Percentiles rank a stretch among this genome's conserved stretches.
These are phyloP conservation scores for Calliphora vicina DNA, from an alignment of 1,140 invertebrate genomes.

Conservation along the genomic window DNA sequence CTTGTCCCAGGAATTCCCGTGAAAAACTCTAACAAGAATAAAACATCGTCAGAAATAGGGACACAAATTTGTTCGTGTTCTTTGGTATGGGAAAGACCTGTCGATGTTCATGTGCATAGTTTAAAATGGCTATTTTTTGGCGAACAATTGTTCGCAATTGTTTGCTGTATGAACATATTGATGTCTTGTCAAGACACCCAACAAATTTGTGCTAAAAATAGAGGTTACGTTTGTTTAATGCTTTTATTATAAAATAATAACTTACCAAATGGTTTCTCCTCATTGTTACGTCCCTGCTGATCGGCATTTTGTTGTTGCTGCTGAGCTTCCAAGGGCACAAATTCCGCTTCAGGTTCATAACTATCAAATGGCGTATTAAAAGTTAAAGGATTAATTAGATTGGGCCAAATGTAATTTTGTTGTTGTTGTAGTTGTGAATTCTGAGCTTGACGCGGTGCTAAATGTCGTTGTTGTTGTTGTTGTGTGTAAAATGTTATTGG, in stretches of 20 bases:
- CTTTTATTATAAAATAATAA: slow-evolving; percentile 14
- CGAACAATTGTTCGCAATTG: too few species aligned
- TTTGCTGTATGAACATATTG: too few species aligned
- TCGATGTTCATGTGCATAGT: too few species aligned
- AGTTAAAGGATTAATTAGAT: slow-evolving; percentile 43
- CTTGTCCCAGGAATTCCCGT: too few species aligned
- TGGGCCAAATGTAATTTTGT: slow-evolving; percentile 45
- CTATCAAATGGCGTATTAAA: slow-evolving; percentile 36
- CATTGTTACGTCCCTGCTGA: slow-evolving; percentile 19
- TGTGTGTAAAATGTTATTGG: slow-evolving; percentile 11
- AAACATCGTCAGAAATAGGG: too few species aligned
- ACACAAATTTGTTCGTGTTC: too few species aligned
- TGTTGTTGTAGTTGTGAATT: slow-evolving; percentile 48
- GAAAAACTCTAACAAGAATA: too few species aligned
- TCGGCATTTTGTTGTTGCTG: slow-evolving; percentile 43
- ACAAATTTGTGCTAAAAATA: too few species aligned
- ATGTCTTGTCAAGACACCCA: too few species aligned
- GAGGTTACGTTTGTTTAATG: too few species aligned
- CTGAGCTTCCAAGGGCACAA: slow-evolving; percentile 56
- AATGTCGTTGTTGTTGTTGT: slow-evolving; percentile 49
- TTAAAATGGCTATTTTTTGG: too few species aligned
- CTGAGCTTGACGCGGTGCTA: slow-evolving; percentile 36
- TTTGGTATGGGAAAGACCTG: too few species aligned
- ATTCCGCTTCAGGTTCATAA: slow-evolving; percentile 50
- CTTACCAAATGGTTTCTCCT: slow-evolving; percentile 58